These are phyloP conservation scores for Drosophila greeni DNA, from an alignment of 2,888 invertebrate genomes.

Conservation along the genomic window DNA sequence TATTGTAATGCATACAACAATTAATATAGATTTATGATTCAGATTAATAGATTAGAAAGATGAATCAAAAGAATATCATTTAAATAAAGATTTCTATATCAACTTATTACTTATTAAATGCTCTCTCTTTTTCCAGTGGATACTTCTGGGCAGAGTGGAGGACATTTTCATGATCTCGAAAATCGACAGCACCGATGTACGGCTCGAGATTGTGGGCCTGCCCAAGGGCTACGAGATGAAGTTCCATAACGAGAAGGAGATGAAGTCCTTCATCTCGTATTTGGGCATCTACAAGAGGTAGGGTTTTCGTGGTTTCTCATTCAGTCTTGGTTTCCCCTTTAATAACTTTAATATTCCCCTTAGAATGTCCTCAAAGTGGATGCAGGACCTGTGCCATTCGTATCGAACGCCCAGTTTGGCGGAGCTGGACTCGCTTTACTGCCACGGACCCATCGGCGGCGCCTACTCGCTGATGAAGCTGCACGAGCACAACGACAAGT, in stretches of 20 bases:
- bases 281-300: conserved; percentile 91
- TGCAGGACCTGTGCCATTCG: conserved; percentile 91
- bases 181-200: conserved; percentile 84
- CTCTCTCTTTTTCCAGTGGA: conserved; percentile 81
- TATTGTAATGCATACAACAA: background rate
- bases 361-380: conserved; percentile 90
- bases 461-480: conserved; percentile 91
- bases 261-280: conserved; percentile 89
- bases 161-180: conserved; percentile 90
- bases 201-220: conserved; percentile 83
- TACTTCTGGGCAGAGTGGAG: conserved; percentile 87
- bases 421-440: conserved; percentile 85
- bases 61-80: background rate
- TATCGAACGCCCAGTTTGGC: conserved; percentile 88
- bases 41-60: too few relatives aligned
- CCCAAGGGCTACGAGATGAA: conserved; percentile 76
- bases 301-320: background rate
- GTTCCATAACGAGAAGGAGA: conserved; percentile 73
- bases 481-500: conserved; percentile 87
- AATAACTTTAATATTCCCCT: too few relatives aligned
- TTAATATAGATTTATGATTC: too few relatives aligned
- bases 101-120: background rate
- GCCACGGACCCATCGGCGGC: conserved; percentile 94
- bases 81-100: background rate
- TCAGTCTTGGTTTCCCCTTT: background rate